Base-by-base conservation (phyloP, 2,113 vertebrate genomes). In the Mesitornis unicolor region DNA sequence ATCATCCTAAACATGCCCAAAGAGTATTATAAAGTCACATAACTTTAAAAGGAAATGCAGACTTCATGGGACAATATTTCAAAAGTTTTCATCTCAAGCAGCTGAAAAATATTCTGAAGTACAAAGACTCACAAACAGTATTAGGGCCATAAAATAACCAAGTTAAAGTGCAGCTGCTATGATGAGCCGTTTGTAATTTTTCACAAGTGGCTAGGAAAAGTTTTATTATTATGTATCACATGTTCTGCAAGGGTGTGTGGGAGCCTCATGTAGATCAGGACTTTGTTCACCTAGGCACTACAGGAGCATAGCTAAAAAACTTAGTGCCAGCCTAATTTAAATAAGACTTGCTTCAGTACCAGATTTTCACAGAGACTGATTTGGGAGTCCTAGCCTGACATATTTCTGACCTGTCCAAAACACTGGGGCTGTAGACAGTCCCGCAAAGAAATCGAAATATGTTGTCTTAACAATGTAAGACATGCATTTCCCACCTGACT, bases 11-110 rank as follows among this genome's bases (percentile, higher is more conserved):
- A 81, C 40, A 64, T 89, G 61, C 92, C 94, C 43, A 82, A 95
- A 96, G 53, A 88, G 28, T 80, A 68, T 91, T 91, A 19, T 35
- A 61, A 93, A 87, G 43, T 61, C 88, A 12, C 56, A 87, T 81
- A 90, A 57, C 40, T 94, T 96, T 87, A 91, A 94, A 84, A 95
- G 70, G 84, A 98, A 96, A 96, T 91, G 54, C 69, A 87, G 71
- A 42, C 54, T 90, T 93, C 64, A 16, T 73, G 78, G 59, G 94
- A 95, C 57, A 89, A 21, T 91, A 74, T 95, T 95, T 95, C 83
- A 83, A 48, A 96, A 95, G 45, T 89, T 87, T 78, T 91, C 84
- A 67, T 48, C 43, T 87, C 50, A 77, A 93, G 22, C n/a, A 73
- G 59, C 79, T 76, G 54, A 80, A 84, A 81, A 92, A 65, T 92